Percentiles rank a stretch among this genome's conserved stretches.
These are phyloP conservation scores for Scolopax rusticola DNA, from an alignment of 2,797 vertebrate genomes.

Conservation along the genomic window DNA sequence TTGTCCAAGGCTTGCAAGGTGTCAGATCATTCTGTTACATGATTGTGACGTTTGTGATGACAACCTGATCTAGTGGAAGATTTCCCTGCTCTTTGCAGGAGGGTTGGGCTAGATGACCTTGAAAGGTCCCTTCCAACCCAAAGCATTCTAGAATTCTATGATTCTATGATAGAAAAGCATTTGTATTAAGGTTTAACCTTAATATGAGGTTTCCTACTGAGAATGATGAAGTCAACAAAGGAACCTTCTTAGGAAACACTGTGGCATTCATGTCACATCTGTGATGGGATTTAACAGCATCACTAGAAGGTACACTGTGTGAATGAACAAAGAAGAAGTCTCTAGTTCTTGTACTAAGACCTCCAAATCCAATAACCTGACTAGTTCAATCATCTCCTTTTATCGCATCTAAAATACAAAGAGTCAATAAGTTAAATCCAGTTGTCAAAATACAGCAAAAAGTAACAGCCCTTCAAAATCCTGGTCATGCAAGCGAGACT, in stretches of 20 bases:
- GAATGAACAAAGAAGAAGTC: background rate
- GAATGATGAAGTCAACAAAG: slow-evolving; percentile 13
- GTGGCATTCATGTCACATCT: background rate
- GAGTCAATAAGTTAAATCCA: slow-evolving; percentile 5
- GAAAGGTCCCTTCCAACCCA: background rate
- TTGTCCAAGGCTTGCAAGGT: background rate
- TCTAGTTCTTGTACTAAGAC: background rate
- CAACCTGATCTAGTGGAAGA: background rate
- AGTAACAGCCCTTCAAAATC: background rate
- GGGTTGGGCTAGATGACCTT: background rate
- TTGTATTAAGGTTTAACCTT: background rate
- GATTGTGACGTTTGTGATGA: background rate
- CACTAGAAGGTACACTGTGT: background rate
- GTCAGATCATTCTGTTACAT: background rate
- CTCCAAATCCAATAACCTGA: background rate
- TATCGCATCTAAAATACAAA: background rate
- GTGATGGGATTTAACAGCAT: background rate
- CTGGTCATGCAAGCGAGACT: background rate
- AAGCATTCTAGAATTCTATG: background rate
- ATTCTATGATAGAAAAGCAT: background rate
- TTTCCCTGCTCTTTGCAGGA: too few relatives aligned
- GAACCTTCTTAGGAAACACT: background rate
- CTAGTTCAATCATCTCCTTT: background rate
- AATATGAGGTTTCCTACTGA: background rate
- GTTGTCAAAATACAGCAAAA: background rate